These are phyloP conservation scores for Montipora capricornis DNA, from an alignment of 64 coral and sea anemone genomes.

Conservation along the genomic window DNA sequence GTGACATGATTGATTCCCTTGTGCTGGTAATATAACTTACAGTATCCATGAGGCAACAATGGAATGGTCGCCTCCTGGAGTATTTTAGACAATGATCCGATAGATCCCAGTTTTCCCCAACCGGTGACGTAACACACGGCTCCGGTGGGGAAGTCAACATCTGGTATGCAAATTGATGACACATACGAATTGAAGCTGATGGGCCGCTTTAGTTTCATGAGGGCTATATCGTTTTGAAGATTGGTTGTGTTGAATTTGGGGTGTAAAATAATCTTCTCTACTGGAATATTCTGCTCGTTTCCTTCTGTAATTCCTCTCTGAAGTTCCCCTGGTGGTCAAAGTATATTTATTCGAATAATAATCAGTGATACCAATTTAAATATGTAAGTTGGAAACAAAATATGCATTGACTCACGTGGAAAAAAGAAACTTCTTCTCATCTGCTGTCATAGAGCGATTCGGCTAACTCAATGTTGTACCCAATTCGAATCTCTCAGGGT, in stretches of 20 bases:
- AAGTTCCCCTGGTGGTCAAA: conserved; percentile 39
- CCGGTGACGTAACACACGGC: conserved; percentile 68
- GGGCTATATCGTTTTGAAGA: conserved; percentile 63
- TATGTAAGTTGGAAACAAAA: too few species aligned
- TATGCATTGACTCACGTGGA: too few species aligned
- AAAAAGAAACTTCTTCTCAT: too few species aligned
- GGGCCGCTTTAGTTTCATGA: conserved; percentile 45
- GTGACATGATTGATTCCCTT: conserved; percentile 27
- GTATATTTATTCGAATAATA: not conserved
- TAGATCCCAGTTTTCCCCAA: conserved; percentile 22
- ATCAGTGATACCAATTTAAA: too few species aligned
- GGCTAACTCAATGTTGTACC: too few species aligned
- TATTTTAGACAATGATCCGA: not conserved
- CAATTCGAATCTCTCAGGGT: too few species aligned
- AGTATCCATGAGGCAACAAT: not conserved
- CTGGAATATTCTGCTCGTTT: conserved; percentile 61
- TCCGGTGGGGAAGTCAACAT: conserved; percentile 24
- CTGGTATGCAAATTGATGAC: not conserved
- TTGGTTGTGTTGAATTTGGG: not conserved
- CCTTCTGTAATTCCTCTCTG: conserved; percentile 38
- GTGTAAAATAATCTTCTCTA: conserved; percentile 52
- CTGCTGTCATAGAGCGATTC: too few species aligned
- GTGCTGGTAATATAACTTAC: not conserved
- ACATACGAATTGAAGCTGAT: conserved; percentile 25
- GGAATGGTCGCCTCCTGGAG: conserved; percentile 61